Percentiles rank a stretch among this genome's conserved stretches.
These are phyloP conservation scores for Leptinotarsa rubiginosa DNA, from an alignment of 2,888 invertebrate species.

Conservation along the genomic window DNA sequence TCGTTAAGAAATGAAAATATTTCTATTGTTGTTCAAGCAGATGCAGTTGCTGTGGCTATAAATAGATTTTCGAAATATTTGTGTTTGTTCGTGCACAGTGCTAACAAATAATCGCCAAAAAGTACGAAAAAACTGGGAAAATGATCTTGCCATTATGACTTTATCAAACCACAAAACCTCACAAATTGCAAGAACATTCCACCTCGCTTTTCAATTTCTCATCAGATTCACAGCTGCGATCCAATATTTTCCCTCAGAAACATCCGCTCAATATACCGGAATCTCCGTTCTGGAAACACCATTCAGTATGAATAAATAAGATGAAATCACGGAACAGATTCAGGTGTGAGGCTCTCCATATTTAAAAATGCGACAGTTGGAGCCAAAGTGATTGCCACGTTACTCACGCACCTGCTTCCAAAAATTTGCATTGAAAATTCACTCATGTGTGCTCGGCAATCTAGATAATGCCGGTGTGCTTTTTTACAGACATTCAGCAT, in stretches of 20 bases:
- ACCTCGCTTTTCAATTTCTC: not conserved
- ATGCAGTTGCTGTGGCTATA: no score
- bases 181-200: not conserved
- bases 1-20: no score
- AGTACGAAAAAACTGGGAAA: not conserved
- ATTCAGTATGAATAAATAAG: not conserved
- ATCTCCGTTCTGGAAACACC: not conserved
- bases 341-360: slow-evolving; percentile 15
- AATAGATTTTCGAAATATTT: no score
- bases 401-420: slow-evolving; percentile 40
- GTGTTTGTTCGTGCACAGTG: no score
- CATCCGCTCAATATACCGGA: not conserved
- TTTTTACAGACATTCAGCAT: slow-evolving; percentile 17
- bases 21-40: no score
- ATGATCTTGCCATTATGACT: not conserved
- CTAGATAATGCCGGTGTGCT: slow-evolving; percentile 16
- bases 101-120: no score
- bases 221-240: not conserved
- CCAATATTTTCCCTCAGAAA: not conserved
- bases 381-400: slow-evolving; percentile 34
- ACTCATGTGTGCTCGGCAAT: slow-evolving; percentile 22
- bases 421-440: slow-evolving; percentile 39
- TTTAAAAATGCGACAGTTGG: slow-evolving; percentile 27
- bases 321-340: slow-evolving; percentile 3
- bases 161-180: no score